Percentiles rank a stretch among this genome's conserved stretches.
Evolutionary conservation across 2,888 invertebrate species (phyloP).

Genomic region (Nomada lathburiana): DNA sequence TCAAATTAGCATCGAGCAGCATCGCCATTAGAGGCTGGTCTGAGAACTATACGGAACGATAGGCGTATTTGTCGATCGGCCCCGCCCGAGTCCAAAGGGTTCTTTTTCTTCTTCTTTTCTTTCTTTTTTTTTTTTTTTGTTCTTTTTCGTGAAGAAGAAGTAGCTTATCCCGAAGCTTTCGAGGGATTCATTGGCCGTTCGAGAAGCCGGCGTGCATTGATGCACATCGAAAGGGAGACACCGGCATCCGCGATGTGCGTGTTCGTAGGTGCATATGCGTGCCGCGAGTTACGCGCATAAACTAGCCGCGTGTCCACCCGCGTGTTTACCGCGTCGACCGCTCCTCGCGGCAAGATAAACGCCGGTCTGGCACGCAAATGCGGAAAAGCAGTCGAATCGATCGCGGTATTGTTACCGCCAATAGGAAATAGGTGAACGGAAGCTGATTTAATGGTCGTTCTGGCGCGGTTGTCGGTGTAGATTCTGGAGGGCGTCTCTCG

Average conservation of each 20-base stretch:
- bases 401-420: conserved; percentile 62
- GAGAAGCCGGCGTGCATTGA: not conserved
- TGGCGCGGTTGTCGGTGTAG: too few relatives aligned
- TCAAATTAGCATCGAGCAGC: conserved; percentile 76
- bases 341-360: conserved; percentile 51
- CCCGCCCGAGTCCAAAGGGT: conserved; percentile 17
- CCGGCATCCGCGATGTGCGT: conserved; percentile 5
- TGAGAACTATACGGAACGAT: conserved; percentile 52
- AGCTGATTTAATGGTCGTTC: conserved; percentile 45
- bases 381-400: conserved; percentile 58
- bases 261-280: too few relatives aligned
- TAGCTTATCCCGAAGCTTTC: conserved; percentile 14
- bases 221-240: not conserved
- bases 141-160: not conserved
- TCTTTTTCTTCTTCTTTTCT: conserved; percentile 47
- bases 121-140: conserved; percentile 10
- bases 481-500: not conserved
- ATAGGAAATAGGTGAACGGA: conserved; percentile 55
- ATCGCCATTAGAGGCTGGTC: conserved; percentile 62
- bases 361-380: conserved; percentile 50
- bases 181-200: not conserved
- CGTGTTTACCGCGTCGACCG: conserved; percentile 36
- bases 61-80: conserved; percentile 60
- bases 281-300: conserved; percentile 42
- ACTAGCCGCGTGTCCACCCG: conserved; percentile 30